A percentile compares a stretch with the other conserved stretches of the same genome.
Conservation (phyloP, 2,888 invertebrate genomes). For the Athalia circularis region DNA sequence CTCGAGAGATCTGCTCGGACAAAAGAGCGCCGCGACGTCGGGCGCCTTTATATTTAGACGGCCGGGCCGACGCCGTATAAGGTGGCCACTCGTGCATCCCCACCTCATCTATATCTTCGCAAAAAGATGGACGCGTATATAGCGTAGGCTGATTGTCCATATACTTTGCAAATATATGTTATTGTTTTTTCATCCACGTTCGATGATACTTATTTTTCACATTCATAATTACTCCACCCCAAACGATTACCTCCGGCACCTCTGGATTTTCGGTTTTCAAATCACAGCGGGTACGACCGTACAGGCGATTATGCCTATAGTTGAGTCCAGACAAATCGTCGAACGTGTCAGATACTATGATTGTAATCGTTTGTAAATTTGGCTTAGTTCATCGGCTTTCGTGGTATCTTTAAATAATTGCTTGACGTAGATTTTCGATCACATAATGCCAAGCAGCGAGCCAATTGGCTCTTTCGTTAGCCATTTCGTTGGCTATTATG, state of each 20-base stretch:
- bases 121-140: slow-evolving; percentile 48
- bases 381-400: slow-evolving; percentile 44
- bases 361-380: slow-evolving; percentile 40
- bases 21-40: slow-evolving; percentile 63
- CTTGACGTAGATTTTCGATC: slow-evolving; percentile 44
- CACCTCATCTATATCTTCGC: slow-evolving; percentile 47
- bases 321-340: background rate
- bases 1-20: slow-evolving; percentile 60
- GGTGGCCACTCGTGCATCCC: slow-evolving; percentile 66
- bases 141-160: slow-evolving; percentile 37
- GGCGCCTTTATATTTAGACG: slow-evolving; percentile 74
- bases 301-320: too few species aligned
- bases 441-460: slow-evolving; percentile 42
- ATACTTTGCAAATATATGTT: slow-evolving; percentile 8
- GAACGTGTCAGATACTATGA: slow-evolving; percentile 29
- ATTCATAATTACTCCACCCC: background rate
- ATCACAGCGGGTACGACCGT: too few species aligned
- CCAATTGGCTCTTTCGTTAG: slow-evolving; percentile 56
- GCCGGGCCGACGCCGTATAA: slow-evolving; percentile 73
- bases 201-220: background rate
- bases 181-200: background rate
- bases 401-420: slow-evolving; percentile 45
- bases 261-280: too few species aligned
- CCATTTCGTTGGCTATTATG: slow-evolving; percentile 64
- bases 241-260: background rate